Conservation (phyloP, 37 sponge, comb jelly and placozoan species). For the Halichondria panicea region DNA sequence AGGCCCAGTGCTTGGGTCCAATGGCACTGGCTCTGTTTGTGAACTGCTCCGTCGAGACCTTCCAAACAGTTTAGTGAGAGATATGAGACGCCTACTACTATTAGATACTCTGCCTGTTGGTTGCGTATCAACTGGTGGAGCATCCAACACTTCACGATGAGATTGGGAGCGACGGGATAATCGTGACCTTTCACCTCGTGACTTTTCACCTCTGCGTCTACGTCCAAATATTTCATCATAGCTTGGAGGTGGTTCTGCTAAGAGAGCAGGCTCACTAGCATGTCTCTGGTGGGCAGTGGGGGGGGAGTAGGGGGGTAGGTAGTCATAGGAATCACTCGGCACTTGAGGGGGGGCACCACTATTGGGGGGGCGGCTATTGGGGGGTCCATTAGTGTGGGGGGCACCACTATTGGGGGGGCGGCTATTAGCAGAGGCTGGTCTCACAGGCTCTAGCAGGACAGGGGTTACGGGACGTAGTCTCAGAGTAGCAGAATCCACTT, state of each 20-base stretch:
- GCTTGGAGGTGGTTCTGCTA: slow-evolving; percentile 47
- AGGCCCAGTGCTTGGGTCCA: too few relatives aligned
- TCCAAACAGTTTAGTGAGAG: slow-evolving; percentile 23
- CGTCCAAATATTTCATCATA: slow-evolving; percentile 57
- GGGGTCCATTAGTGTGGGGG: too few relatives aligned
- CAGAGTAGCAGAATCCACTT: too few relatives aligned
- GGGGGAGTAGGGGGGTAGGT: slow-evolving; percentile 53
- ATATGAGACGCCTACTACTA: slow-evolving; percentile 5
- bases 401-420: too few relatives aligned
- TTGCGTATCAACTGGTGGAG: neutral
- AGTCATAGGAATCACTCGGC: slow-evolving; percentile 29
- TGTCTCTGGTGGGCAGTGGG: neutral
- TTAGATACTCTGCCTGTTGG: neutral
- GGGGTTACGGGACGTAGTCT: too few relatives aligned
- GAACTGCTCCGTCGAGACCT: neutral
- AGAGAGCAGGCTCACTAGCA: neutral
- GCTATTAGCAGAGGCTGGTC: too few relatives aligned
- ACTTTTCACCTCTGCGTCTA: neutral
- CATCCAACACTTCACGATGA: neutral
- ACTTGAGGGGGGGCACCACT: slow-evolving; percentile 36
- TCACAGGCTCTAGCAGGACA: too few relatives aligned
- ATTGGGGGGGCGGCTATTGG: too few relatives aligned
- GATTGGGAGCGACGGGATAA: neutral
- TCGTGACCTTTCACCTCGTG: neutral
- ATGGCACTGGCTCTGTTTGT: too few relatives aligned